These are phyloP conservation scores for Clepsis dumicolana DNA, from an alignment of 2,888 invertebrate genomes.

Conservation along the genomic window DNA sequence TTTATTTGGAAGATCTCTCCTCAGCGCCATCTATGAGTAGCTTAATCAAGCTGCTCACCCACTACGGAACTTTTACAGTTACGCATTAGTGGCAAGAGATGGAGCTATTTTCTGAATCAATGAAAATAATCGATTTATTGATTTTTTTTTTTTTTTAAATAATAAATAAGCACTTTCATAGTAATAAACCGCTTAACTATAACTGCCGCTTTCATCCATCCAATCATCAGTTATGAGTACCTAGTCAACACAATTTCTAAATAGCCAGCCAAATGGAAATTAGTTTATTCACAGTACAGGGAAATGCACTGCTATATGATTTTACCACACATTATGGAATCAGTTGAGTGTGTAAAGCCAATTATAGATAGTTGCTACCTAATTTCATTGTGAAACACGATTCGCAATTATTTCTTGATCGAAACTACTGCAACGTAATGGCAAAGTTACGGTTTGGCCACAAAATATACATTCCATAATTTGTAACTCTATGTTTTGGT, in stretches of 20 bases:
- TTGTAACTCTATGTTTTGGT: conserved; percentile 2
- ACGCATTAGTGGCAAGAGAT: no score
- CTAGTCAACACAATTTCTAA: conserved; percentile 22
- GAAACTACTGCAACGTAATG: conserved; percentile 17
- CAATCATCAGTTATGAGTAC: neutral
- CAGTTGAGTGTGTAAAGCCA: conserved; percentile 31
- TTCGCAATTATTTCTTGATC: conserved; percentile 22
- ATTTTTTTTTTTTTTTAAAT: no score
- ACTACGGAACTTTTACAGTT: no score
- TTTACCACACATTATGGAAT: conserved; percentile 30
- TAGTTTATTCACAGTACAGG: conserved; percentile 15
- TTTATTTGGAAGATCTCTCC: no score
- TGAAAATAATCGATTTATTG: no score
- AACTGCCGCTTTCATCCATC: neutral
- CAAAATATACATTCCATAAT: neutral
- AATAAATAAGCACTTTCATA: neutral
- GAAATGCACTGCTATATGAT: conserved; percentile 29
- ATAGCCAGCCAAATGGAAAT: conserved; percentile 15
- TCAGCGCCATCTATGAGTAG: no score
- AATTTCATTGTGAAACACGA: conserved; percentile 39
- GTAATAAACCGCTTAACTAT: neutral
- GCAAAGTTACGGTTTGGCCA: conserved; percentile 10
- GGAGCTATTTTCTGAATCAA: no score
- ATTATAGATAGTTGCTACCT: conserved; percentile 34
- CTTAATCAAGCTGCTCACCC: no score